Evolutionary conservation across 2,797 vertebrate genomes (phyloP), one percentile per base, ranked within the genome.

Genomic region (Microctenopoma lineatum): DNA sequence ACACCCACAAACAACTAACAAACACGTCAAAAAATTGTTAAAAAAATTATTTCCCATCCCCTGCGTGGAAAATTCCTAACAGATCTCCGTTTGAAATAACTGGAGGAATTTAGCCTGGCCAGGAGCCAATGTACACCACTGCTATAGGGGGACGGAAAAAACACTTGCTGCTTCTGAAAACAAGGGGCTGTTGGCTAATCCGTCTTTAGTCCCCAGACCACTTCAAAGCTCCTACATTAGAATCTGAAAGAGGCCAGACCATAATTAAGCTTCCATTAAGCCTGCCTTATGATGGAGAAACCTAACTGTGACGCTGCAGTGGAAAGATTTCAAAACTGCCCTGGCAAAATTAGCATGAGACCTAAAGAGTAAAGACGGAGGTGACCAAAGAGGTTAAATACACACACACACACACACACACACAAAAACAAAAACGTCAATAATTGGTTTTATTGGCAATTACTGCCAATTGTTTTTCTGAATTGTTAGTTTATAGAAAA

Each of bases 21-120:
- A 87, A 87, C 87, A 90, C 80, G 84, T 88, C 71, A 79, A 64
- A 81, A 77, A 91, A 85, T 79, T 65, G 75, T 72, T 87, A 73
- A 87, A 73, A 87, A 92, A 91, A 90, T 90, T 91, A 94, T 93
- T 92, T 94, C 92, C 85, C 80, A 84, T 85, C 66, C 73, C 60
- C 66, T 15, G 84, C 86, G 92, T 94, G 94, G 94, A 94, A 94
- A 94, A 94, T 93, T 94, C 92, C 91, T 89, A 71, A 85, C 79
- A 80, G 87, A 89, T 88, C 90, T 90, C 78, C 78, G 91, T 92
- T 93, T 93, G 92, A 93, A 94, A 93, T 92, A 93, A 93, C 90
- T 84, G 70, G 81, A 92, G 92, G 93, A 93, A 94, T 94, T 88
- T 84, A 90, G 79, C 71, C 83, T 93, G 92, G 93, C 86, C 4